A percentile compares a stretch with the other conserved stretches of the same genome.
phyloP scores from a whole-genome alignment of 2,888 invertebrate species.

The Monopis laevigella region DNA sequence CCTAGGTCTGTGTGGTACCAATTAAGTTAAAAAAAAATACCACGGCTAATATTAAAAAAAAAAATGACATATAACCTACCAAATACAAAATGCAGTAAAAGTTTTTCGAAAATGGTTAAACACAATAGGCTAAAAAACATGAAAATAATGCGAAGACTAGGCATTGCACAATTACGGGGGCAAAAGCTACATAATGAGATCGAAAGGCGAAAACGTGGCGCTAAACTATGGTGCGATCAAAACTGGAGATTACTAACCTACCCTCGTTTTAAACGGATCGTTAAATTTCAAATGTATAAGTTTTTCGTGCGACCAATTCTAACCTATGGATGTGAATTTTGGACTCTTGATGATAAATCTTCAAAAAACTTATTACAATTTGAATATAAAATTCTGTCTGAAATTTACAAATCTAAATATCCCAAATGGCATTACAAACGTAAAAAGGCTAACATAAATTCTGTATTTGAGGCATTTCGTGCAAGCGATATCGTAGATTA shows the following conservation, averaged over 20 bases:
- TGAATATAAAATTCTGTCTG: conserved; percentile 28
- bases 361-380: conserved; percentile 28
- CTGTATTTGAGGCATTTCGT: conserved; percentile 27
- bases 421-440: conserved; percentile 28
- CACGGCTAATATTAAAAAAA: too few relatives aligned
- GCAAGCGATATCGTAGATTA: conserved; percentile 27
- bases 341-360: conserved; percentile 26
- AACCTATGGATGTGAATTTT: conserved; percentile 41
- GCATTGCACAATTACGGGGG: conserved; percentile 18
- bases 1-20: too few relatives aligned
- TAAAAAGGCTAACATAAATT: conserved; percentile 23
- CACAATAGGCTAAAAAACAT: too few relatives aligned
- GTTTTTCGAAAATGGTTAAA: too few relatives aligned
- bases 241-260: conserved; percentile 27
- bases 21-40: too few relatives aligned
- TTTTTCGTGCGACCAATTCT: conserved; percentile 37
- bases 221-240: conserved; percentile 32
- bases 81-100: too few relatives aligned
- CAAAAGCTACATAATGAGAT: conserved; percentile 28
- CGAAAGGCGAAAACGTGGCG: conserved; percentile 31
- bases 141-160: too few relatives aligned
- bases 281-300: conserved; percentile 34
- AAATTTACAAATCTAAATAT: conserved; percentile 37
- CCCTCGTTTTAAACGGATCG: conserved; percentile 24
- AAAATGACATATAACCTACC: too few relatives aligned